A percentile compares a stretch with the other conserved stretches of the same genome.
Evolutionary conservation across 2,113 vertebrate genomes (phyloP).

Genomic region (Gobiocypris rarus): DNA sequence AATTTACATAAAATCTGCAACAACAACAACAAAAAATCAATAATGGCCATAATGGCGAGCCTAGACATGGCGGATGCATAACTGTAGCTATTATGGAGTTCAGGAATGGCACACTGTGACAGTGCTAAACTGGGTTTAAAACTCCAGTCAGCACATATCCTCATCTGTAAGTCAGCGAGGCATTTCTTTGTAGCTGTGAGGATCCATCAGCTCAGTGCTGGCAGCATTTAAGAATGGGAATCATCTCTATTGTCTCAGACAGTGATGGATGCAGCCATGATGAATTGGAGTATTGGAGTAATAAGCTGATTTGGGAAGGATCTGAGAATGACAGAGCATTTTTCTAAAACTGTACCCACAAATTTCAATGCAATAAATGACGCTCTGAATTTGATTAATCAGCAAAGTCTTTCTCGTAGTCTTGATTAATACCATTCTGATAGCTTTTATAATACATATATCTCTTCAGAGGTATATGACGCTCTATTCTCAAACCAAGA

Average conservation of each 20-base stretch:
- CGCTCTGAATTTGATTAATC: conserved; percentile 21
- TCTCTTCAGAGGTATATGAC: neutral
- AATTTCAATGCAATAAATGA: neutral
- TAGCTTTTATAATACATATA: conserved; percentile 8
- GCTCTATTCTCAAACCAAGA: neutral
- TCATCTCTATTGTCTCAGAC: conserved; percentile 41
- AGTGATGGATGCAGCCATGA: conserved; percentile 35
- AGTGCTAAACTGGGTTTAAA: conserved; percentile 24
- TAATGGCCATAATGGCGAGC: neutral
- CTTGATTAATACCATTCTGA: conserved; percentile 11
- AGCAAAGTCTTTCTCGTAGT: neutral
- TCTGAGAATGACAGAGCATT: conserved; percentile 34
- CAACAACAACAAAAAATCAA: neutral
- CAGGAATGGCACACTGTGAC: conserved; percentile 2
- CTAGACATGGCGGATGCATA: neutral
- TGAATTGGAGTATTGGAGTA: conserved; percentile 34
- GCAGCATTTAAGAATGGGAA: conserved; percentile 35
- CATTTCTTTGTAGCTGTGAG: conserved; percentile 18
- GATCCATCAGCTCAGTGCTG: conserved; percentile 32
- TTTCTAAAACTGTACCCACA: conserved; percentile 7
- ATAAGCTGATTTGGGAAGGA: conserved; percentile 22
- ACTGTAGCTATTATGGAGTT: conserved; percentile 11
- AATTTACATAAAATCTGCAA: neutral
- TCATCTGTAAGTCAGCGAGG: conserved; percentile 33
- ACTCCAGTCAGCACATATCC: conserved; percentile 26